A percentile compares a stretch with the other conserved stretches of the same genome.
Evolutionary conservation across 2,113 vertebrate species (phyloP).

Genomic region (Amia ocellicauda): DNA sequence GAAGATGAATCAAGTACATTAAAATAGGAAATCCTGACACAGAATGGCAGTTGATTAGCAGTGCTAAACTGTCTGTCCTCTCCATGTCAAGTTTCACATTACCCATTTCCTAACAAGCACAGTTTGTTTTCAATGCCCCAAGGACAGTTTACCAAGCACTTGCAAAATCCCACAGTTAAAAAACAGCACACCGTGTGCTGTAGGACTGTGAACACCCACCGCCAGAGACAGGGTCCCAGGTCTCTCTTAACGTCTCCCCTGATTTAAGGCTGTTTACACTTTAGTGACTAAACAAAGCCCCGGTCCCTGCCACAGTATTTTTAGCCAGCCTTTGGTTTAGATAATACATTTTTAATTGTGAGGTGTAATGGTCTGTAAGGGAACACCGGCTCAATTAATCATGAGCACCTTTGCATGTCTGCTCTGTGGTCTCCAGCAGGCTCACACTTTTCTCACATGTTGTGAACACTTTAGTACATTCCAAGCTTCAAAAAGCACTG

Average conservation of each 20-base stretch:
- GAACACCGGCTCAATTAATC: constrained; percentile 75
- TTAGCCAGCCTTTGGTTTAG: constrained; percentile 55
- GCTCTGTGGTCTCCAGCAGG: constrained; percentile 38
- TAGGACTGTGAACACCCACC: constrained; percentile 43
- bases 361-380: constrained; percentile 66
- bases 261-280: constrained; percentile 36
- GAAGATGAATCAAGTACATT: not conserved
- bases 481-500: constrained; percentile 40
- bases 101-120: constrained; percentile 66
- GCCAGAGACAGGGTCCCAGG: constrained; percentile 28
- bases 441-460: constrained; percentile 43
- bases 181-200: constrained; percentile 33
- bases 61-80: not conserved
- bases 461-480: constrained; percentile 44
- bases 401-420: constrained; percentile 62
- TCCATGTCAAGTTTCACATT: constrained; percentile 55
- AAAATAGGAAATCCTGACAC: not conserved
- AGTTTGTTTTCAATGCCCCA: constrained; percentile 70
- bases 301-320: constrained; percentile 35
- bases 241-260: not conserved
- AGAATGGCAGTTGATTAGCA: not conserved
- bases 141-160: constrained; percentile 62
- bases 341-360: constrained; percentile 72
- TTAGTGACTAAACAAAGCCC: constrained; percentile 37
- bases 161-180: constrained; percentile 49